Base-by-base conservation (phyloP, 2,888 invertebrate species). In the Ochlodes sylvanus region DNA sequence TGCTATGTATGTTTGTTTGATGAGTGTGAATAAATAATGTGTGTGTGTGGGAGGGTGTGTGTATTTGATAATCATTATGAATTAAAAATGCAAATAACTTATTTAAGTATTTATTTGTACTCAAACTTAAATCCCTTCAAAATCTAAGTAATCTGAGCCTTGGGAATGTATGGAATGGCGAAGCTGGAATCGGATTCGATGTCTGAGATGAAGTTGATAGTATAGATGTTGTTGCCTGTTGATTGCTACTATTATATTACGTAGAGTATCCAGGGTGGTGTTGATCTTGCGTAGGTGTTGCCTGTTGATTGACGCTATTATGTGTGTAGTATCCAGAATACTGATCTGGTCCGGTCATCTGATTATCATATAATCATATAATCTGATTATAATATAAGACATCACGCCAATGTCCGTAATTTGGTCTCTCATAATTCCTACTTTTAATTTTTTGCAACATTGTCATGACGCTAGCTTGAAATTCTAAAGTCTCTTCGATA, bases 251-350 rank as follows among this genome's bases (percentile, higher is more conserved):
- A 57, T 57, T 57, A 41, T 41, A 38, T 38, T 38, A 41, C n/a
- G 57, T 57, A 41, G 57, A 57, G 73, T 75, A 75, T 75, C 75
- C 76, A 75, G 73, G 55, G 73, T 75, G 71, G n/a, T 55, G 55
- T 57, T 76, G 75, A 76, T 76, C 75, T 74, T 76, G 76, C 75
- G 75, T 70, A 73, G 73, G 76, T 75, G 69, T 76, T 58, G 72
- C 70, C 75, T 74, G 75, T 75, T 76, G 73, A 73, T 57, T 57
- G 54, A 55, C 27, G 54, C 54, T 55, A 57, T 12, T 12, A 57
- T 75, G 73, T 75, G 75, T 75, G 73, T 75, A 76, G 56, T 56
- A 38, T 57, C 38, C 57, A 57, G 57, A 57, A 72, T 76, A 72
- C 74, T 73, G 75, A 75, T 76, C 74, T 73, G 64, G 73, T 38